Evolutionary conservation across 64 coral and sea anemone species (phyloP).

Genomic region (Astreopora myriophthalma): DNA sequence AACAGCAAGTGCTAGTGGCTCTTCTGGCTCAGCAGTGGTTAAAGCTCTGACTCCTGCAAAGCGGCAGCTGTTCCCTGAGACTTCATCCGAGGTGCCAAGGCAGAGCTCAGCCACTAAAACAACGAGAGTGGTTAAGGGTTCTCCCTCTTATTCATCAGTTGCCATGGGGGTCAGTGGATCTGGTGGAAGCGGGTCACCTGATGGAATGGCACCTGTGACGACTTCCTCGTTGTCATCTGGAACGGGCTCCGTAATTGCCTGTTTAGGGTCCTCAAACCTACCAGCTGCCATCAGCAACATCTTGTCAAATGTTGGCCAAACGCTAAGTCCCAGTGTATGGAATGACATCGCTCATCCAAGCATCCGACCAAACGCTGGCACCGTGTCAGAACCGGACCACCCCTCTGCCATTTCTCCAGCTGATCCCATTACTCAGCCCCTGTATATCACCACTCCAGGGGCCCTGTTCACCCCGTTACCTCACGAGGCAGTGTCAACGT

Average conservation of each 20-base stretch:
- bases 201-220: constrained; percentile 23
- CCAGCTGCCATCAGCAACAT: constrained; percentile 79
- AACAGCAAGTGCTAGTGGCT: neutral
- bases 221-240: constrained; percentile 7
- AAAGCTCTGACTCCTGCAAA: constrained; percentile 77
- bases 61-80: constrained; percentile 87
- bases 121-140: constrained; percentile 30
- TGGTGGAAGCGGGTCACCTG: neutral
- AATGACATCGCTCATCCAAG: constrained; percentile 93
- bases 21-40: constrained; percentile 27
- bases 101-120: constrained; percentile 28
- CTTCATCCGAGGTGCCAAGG: constrained; percentile 2
- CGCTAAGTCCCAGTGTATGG: constrained; percentile 92
- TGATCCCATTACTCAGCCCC: constrained; percentile 85
- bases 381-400: constrained; percentile 44
- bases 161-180: constrained; percentile 76
- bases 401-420: constrained; percentile 46
- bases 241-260: neutral
- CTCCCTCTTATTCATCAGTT: constrained; percentile 84
- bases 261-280: constrained; percentile 20
- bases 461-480: constrained; percentile 85
- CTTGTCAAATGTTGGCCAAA: constrained; percentile 84
- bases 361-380: constrained; percentile 50
- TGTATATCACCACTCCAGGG: constrained; percentile 92
- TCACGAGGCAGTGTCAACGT: constrained; percentile 73